Evolutionary conservation across 1,140 invertebrate genomes (phyloP), one percentile per base, ranked within the genome.

Genomic region (Octopus sinensis): DNA sequence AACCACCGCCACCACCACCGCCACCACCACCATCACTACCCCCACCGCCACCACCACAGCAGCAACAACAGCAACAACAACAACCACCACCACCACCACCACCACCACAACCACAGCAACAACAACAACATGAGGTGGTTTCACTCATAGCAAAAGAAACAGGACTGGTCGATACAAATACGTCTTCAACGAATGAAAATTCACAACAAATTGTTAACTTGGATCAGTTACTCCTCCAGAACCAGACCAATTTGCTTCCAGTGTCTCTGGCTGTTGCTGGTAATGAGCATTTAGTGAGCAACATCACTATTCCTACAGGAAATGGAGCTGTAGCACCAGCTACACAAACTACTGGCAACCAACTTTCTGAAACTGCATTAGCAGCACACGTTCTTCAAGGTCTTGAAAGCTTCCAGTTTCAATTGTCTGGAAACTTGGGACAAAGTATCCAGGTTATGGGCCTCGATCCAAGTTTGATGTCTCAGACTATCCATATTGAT

Each of bases 401-500:
- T 54, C 77, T 89, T 62, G 88, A 89, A 23, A 89, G 88, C 9
- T 84, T 92, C 62, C 91, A 91, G 84, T 84, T 92, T 13, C 88
- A 90, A 51, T 82, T 92, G 52, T 87, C 91, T n/a, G 81, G 81
- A 53, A 86, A 84, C 73, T 83, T 87, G 7, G 87, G 80, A 82
- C 90, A 90, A 79, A 87, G 87, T 10, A 86, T 91, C 53, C 91
- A 92, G 82, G 89, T 92, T 9, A 87, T 90, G 10, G 90, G 90
- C 0, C 84, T 92, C 4, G 92, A 92, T 84, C 85, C 88, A 12
- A 85, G 75, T 73, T 53, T 91, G 13, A 79, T 91, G n/a, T 85
- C 88, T 6, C 90, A 91, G 79, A 88, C 91, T 9, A 83, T 92
- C 4, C 91, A 92, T 82, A 90, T 92, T 30, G 91, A 92, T 85